Evolutionary conservation across 2,888 invertebrate genomes (phyloP), one percentile per base, ranked within the genome.

Genomic region (Tetragonisca angustula): DNA sequence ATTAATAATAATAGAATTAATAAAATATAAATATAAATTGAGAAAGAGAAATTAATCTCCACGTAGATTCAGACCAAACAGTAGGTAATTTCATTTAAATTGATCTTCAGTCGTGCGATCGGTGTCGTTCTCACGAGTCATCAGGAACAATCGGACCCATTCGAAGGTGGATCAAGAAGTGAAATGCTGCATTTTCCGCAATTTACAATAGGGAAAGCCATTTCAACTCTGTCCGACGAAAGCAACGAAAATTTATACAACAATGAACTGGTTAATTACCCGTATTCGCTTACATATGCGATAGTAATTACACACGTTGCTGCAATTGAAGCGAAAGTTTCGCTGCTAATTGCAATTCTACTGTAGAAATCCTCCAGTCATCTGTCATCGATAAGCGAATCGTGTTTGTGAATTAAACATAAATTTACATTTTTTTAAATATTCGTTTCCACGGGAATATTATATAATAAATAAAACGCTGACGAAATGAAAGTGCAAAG

Each of bases 291-390:
- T 78, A 69, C 56, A 62, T 65, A 56, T 15, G 43, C 59, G 64
- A 89, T 69, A 77, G 32, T 89, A 89, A 87, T 87, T 81, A 83
- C 27, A 83, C 32, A 43, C 61, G 75, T 79, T 71, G 64, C 13
- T 56, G 61, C 69, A 83, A 87, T 83, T 81, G 79, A 73, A 87
- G 88, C 80, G 85, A 89, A 87, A 88, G 88, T 67, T 87, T 50
- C 27, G n/a, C 52, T 19, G 56, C 70, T 52, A 74, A 79, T 85
- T 85, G 54, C 62, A 56, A 79, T 68, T 79, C 64, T 19, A 24
- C 24, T 9, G 27, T 79, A 79, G 70, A 84, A 76, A 78, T 73
- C 43, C 61, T 27, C 27, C 50, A 3, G 54, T 36, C 65, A 52
- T 36, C 59, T 49, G 69, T 83, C 65, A 61, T 71, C 76, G 67